phyloP scores from a whole-genome alignment of 2,888 invertebrate genomes.

The Dasypogon diadema region DNA sequence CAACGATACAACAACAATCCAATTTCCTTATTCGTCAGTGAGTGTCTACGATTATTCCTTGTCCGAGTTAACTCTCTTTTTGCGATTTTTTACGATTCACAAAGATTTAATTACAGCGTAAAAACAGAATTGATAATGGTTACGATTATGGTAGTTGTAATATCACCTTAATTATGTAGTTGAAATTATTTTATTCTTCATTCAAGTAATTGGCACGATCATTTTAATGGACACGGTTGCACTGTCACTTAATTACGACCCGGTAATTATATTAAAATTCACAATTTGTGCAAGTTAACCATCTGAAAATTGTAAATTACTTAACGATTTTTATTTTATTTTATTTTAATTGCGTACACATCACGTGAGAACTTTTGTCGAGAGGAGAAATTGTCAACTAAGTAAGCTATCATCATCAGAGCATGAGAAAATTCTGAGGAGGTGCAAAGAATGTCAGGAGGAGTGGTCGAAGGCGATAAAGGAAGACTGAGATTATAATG shows the following conservation, averaged over 20 bases:
- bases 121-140: background rate
- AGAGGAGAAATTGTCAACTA: slow-evolving; percentile 8
- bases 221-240: slow-evolving; percentile 25
- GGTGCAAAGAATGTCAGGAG: slow-evolving; percentile 1
- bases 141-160: slow-evolving; percentile 13
- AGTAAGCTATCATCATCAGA: background rate
- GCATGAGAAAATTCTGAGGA: slow-evolving; percentile 2
- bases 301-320: background rate
- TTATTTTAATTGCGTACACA: background rate
- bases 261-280: background rate
- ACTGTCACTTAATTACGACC: slow-evolving; percentile 33
- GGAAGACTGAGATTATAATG: background rate
- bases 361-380: background rate
- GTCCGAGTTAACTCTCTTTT: slow-evolving; percentile 2
- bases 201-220: slow-evolving; percentile 26
- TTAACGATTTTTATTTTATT: too few species aligned
- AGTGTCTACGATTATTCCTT: slow-evolving; percentile 26
- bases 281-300: background rate
- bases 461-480: background rate
- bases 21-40: slow-evolving; percentile 15
- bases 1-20: background rate
- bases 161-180: slow-evolving; percentile 24
- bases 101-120: slow-evolving; percentile 12
- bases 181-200: background rate
- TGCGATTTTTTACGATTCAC: background rate